These are phyloP conservation scores for Colistium nudipinnis DNA, from an alignment of 2,113 vertebrate genomes.

Conservation along the genomic window DNA sequence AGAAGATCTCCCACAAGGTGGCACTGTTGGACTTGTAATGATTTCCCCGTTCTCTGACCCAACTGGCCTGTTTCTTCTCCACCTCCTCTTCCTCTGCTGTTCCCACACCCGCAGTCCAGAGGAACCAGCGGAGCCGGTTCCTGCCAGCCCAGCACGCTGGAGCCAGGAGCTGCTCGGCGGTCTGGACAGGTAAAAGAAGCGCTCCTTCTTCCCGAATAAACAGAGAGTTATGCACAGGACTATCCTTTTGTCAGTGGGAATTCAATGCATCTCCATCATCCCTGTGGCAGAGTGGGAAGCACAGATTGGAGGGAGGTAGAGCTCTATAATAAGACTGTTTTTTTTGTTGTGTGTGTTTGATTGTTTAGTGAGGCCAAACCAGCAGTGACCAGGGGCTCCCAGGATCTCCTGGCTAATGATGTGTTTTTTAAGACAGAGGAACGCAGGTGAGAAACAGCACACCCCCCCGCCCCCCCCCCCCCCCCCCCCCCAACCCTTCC, in stretches of 20 bases:
- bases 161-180: constrained; percentile 71
- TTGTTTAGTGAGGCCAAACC: constrained; percentile 46
- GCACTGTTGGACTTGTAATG: constrained; percentile 59
- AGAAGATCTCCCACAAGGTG: constrained; percentile 60
- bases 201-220: constrained; percentile 27
- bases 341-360: constrained; percentile 32
- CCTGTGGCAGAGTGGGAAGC: constrained; percentile 21
- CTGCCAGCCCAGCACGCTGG: constrained; percentile 60
- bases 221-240: constrained; percentile 15
- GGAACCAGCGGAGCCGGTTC: constrained; percentile 46
- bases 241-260: constrained; percentile 30
- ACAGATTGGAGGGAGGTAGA: not conserved
- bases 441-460: constrained; percentile 57
- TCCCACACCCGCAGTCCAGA: constrained; percentile 45
- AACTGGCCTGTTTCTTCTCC: constrained; percentile 20
- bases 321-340: constrained; percentile 14
- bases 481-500: too few species aligned
- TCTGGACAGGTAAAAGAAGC: constrained; percentile 62
- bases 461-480: too few species aligned
- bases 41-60: not conserved
- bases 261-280: constrained; percentile 33
- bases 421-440: constrained; percentile 49
- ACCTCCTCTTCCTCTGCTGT: constrained; percentile 30
- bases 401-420: constrained; percentile 63
- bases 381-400: constrained; percentile 32